Conservation (phyloP, 2,888 invertebrate species). For the Apamea epomidion region DNA sequence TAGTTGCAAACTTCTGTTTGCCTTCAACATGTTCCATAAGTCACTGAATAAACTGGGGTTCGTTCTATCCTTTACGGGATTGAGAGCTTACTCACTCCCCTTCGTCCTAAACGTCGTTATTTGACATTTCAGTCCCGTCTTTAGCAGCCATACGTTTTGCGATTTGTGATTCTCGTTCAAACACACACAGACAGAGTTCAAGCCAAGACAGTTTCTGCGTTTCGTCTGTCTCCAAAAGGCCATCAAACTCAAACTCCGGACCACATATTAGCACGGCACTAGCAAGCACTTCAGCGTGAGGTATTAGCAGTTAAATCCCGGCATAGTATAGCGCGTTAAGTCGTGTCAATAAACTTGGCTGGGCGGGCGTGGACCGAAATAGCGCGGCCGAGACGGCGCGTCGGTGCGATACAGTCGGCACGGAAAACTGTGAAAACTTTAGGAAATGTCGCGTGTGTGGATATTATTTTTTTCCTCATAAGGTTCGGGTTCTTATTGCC, state of each 20-base stretch:
- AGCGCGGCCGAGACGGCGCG: conserved; percentile 84
- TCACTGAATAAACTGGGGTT: not conserved
- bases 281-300: conserved; percentile 67
- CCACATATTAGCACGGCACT: conserved; percentile 63
- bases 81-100: conserved; percentile 17
- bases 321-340: conserved; percentile 75
- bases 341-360: conserved; percentile 89
- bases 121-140: conserved; percentile 48
- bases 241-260: conserved; percentile 46
- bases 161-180: conserved; percentile 37
- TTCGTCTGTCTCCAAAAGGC: conserved; percentile 52
- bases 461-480: conserved; percentile 26
- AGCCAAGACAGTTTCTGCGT: conserved; percentile 32
- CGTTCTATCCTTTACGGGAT: not conserved
- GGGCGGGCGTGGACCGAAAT: conserved; percentile 88
- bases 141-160: conserved; percentile 14
- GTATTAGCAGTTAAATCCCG: conserved; percentile 78
- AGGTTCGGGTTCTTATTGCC: conserved; percentile 1
- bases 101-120: conserved; percentile 16
- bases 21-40: not conserved
- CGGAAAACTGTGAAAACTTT: conserved; percentile 57
- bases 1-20: not conserved
- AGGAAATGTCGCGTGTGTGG: conserved; percentile 51
- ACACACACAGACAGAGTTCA: conserved; percentile 10
- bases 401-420: conserved; percentile 79